These are phyloP conservation scores for Galago senegalensis DNA, from an alignment of 2,797 vertebrate genomes.

Conservation along the genomic window DNA sequence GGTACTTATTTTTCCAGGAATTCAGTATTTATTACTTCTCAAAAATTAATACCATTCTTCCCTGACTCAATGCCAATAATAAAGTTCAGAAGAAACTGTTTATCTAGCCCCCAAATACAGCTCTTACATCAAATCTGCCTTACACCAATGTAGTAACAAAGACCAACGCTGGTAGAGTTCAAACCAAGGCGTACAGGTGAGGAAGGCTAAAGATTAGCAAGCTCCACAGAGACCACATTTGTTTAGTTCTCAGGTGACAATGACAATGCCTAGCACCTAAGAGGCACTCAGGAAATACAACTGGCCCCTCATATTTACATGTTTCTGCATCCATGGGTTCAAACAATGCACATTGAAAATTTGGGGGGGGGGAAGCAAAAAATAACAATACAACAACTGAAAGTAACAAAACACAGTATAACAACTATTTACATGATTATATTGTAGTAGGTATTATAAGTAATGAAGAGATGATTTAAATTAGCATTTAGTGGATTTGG, in stretches of 20 bases:
- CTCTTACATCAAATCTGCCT: not conserved
- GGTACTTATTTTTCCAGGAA: conserved; percentile 19
- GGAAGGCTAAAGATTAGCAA: not conserved
- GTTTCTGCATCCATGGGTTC: not conserved
- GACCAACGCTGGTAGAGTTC: not conserved
- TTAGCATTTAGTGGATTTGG: not conserved
- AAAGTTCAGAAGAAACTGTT: not conserved
- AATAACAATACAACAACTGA: not conserved
- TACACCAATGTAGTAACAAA: not conserved
- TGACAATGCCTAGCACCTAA: not conserved
- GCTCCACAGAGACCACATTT: not conserved
- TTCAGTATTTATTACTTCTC: not conserved
- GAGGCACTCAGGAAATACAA: not conserved
- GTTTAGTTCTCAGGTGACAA: not conserved
- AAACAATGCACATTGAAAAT: not conserved
- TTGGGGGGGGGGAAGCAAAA: not conserved
- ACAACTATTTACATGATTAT: not conserved
- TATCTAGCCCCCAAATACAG: not conserved
- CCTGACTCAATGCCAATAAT: not conserved
- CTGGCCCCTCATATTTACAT: too few relatives aligned
- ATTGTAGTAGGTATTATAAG: not conserved
- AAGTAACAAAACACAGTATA: not conserved
- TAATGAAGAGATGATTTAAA: not conserved
- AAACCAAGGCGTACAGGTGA: not conserved
- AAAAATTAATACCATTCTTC: not conserved